Conservation (phyloP, 1,140 invertebrate genomes). For the Diorhabda carinulata region DNA sequence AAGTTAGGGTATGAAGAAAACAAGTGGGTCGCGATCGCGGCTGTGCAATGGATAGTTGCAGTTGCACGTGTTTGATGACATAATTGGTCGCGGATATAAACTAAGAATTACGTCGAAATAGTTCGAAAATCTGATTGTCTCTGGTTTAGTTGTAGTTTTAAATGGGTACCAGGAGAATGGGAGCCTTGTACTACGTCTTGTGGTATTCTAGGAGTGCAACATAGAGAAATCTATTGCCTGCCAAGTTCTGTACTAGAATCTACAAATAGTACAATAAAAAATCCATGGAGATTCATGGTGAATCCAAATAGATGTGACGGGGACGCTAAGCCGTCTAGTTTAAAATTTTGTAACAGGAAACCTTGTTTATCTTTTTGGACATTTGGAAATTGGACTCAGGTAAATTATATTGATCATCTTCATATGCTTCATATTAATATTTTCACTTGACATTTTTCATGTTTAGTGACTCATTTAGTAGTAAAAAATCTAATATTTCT, state of each 20-base stretch:
- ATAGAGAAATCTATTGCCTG: constrained; percentile 62
- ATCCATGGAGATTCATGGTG: constrained; percentile 54
- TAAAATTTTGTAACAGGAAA: constrained; percentile 57
- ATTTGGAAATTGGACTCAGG: constrained; percentile 65
- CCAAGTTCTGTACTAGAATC: constrained; percentile 40
- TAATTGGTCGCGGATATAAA: no score
- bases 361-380: constrained; percentile 66
- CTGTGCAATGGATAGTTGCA: no score
- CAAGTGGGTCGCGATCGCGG: no score
- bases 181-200: constrained; percentile 63
- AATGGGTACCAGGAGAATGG: constrained; percentile 61
- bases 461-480: no score
- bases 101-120: no score
- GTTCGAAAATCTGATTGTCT: no score
- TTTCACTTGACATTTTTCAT: no score
- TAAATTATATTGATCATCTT: constrained; percentile 41
- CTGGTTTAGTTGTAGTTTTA: constrained; percentile 56
- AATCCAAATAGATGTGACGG: constrained; percentile 54
- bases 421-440: no score
- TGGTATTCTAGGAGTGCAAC: constrained; percentile 56
- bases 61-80: no score
- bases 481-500: no score
- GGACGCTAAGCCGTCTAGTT: constrained; percentile 47
- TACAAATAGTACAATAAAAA: constrained; percentile 18
- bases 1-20: no score